Conservation (phyloP, 37 sponge, comb jelly and placozoan genomes). For the Halisarca cf. caerulea region DNA sequence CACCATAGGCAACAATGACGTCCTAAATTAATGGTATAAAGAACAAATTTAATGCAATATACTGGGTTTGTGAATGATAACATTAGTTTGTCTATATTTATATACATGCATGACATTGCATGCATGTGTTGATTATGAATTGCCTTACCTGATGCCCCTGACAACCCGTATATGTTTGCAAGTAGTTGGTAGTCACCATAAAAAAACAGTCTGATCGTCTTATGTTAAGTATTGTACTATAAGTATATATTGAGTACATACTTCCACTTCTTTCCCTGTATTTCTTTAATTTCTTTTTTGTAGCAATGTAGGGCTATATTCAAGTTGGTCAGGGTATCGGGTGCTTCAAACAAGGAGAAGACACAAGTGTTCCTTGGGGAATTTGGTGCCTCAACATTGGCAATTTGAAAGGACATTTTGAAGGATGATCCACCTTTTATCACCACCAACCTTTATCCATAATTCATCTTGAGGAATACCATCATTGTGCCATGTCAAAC, state of each 20-base stretch:
- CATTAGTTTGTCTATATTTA: not conserved
- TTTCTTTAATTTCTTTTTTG: constrained; percentile 19
- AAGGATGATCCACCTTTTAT: too few species aligned
- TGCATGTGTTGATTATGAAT: too few species aligned
- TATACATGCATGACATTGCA: not conserved
- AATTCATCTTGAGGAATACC: too few species aligned
- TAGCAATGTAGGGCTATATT: constrained; percentile 34
- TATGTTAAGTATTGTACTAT: not conserved
- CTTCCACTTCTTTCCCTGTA: constrained; percentile 35
- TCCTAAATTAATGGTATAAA: constrained; percentile 10
- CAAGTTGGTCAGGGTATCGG: constrained; percentile 39
- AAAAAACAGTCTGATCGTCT: constrained; percentile 30
- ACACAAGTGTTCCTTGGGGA: constrained; percentile 27
- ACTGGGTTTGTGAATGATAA: not conserved
- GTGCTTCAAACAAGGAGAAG: constrained; percentile 27
- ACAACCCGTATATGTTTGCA: constrained; percentile 42
- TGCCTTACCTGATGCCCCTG: constrained; percentile 48
- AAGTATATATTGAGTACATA: constrained; percentile 5
- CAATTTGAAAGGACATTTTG: constrained; percentile 23
- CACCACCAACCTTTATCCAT: too few species aligned
- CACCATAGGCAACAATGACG: constrained; percentile 60
- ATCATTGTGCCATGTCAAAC: too few species aligned
- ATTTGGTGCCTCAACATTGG: constrained; percentile 39
- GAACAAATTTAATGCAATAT: not conserved
- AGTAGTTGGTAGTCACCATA: constrained; percentile 62